These are phyloP conservation scores for Zaprionus camerounensis DNA, from an alignment of 1,140 invertebrate genomes.

Conservation along the genomic window DNA sequence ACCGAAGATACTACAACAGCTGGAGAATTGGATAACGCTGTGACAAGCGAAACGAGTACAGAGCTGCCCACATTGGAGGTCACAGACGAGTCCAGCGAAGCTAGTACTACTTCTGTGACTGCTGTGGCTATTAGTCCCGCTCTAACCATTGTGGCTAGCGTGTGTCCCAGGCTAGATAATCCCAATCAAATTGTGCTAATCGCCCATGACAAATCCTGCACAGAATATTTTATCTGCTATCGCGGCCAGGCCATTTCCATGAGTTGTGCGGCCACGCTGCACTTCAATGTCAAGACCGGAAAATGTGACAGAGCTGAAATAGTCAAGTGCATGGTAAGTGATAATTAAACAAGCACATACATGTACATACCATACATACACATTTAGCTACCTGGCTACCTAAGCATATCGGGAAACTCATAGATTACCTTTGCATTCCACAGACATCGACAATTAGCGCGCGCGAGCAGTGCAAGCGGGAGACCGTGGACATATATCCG, in stretches of 20 bases:
- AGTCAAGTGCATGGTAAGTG: constrained; percentile 68
- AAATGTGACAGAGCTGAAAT: constrained; percentile 77
- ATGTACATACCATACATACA: not conserved
- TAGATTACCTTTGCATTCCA: not conserved
- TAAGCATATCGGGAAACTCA: not conserved
- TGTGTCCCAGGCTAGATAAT: constrained; percentile 64
- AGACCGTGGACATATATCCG: constrained; percentile 70
- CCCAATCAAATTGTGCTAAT: constrained; percentile 58
- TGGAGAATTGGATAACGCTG: not conserved
- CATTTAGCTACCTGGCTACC: not conserved
- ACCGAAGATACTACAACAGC: not conserved
- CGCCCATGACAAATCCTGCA: constrained; percentile 66
- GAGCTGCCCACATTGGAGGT: not conserved
- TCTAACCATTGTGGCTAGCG: constrained; percentile 34
- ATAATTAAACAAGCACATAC: not conserved
- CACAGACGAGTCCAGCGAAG: not conserved
- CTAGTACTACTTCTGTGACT: not conserved
- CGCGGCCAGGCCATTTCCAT: constrained; percentile 61
- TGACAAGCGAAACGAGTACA: constrained; percentile 1
- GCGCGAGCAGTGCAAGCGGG: constrained; percentile 65
- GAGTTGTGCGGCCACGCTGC: constrained; percentile 66
- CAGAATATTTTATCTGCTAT: constrained; percentile 77
- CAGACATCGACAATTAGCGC: constrained; percentile 49
- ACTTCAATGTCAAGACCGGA: constrained; percentile 65
- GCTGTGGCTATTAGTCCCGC: constrained; percentile 9